Conservation (phyloP, 2,797 vertebrate genomes). For the Setipinna tenuifilis region DNA sequence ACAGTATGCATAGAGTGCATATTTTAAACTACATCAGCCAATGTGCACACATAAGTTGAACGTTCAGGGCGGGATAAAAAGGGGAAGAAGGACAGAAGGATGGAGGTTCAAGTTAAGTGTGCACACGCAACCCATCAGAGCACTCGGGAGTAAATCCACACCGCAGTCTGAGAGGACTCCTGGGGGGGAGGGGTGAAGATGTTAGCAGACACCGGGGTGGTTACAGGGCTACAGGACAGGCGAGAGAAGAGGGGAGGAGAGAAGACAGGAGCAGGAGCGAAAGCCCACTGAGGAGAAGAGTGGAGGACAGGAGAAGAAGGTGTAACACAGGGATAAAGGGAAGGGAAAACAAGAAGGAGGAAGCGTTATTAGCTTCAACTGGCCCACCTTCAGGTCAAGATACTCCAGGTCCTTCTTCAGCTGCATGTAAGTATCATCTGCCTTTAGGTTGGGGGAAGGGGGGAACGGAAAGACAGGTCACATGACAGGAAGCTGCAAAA, state of each 20-base stretch:
- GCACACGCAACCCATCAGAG: background rate
- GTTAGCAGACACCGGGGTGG: constrained; percentile 1
- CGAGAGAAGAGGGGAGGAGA: constrained; percentile 34
- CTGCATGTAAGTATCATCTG: constrained; percentile 97
- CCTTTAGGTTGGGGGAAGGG: constrained; percentile 79
- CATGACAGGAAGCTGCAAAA: constrained; percentile 69
- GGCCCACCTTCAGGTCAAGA: constrained; percentile 96
- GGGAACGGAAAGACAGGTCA: constrained; percentile 76
- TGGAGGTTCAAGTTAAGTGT: constrained; percentile 21
- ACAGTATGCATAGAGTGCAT: background rate
- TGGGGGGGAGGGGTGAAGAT: background rate
- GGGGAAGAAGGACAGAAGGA: background rate
- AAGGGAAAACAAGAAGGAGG: constrained; percentile 42
- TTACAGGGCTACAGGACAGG: background rate
- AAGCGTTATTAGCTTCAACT: constrained; percentile 63
- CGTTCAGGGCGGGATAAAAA: background rate
- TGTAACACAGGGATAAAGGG: no score
- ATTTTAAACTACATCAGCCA: background rate
- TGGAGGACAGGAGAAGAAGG: background rate
- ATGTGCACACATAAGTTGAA: constrained; percentile 18
- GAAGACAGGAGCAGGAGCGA: constrained; percentile 35
- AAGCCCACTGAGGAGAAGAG: background rate
- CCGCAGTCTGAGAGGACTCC: constrained; percentile 18
- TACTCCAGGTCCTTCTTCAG: constrained; percentile 99
- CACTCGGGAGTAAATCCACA: background rate